Conservation (phyloP, 2,888 invertebrate species). For the Stomorhina lunata region DNA sequence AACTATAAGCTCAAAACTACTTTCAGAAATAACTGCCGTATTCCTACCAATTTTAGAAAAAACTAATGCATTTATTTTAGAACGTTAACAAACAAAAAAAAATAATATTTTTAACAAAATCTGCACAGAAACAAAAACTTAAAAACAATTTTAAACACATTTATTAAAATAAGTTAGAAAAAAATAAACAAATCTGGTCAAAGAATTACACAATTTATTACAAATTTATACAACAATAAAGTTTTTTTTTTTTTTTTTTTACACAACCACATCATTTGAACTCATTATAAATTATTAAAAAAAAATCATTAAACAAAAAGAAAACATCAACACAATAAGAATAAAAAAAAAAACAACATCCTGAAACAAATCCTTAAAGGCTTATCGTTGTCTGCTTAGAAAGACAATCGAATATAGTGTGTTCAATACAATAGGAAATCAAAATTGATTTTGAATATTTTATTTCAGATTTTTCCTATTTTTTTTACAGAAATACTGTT, state of each 20-base stretch:
- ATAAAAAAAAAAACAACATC: too few species aligned
- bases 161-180: slow-evolving; percentile 25
- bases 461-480: not conserved
- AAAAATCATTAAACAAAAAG: slow-evolving; percentile 30
- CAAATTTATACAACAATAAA: slow-evolving; percentile 14
- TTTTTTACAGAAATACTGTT: slow-evolving; percentile 69
- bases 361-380: slow-evolving; percentile 55
- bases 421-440: slow-evolving; percentile 67
- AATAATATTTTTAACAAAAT: slow-evolving; percentile 15
- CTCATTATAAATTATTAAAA: slow-evolving; percentile 40
- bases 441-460: not conserved
- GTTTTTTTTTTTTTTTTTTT: too few species aligned
- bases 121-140: slow-evolving; percentile 24
- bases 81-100: slow-evolving; percentile 34
- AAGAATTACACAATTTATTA: not conserved
- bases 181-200: slow-evolving; percentile 15
- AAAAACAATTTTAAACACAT: not conserved
- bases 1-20: not conserved
- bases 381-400: slow-evolving; percentile 78
- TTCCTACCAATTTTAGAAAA: slow-evolving; percentile 70
- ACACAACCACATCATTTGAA: slow-evolving; percentile 39
- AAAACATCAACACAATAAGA: slow-evolving; percentile 15
- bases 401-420: slow-evolving; percentile 79
- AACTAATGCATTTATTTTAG: slow-evolving; percentile 72
- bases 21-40: slow-evolving; percentile 47